phyloP scores from a whole-genome alignment of 1,140 invertebrate species.

The Lepidurus arcticus region DNA sequence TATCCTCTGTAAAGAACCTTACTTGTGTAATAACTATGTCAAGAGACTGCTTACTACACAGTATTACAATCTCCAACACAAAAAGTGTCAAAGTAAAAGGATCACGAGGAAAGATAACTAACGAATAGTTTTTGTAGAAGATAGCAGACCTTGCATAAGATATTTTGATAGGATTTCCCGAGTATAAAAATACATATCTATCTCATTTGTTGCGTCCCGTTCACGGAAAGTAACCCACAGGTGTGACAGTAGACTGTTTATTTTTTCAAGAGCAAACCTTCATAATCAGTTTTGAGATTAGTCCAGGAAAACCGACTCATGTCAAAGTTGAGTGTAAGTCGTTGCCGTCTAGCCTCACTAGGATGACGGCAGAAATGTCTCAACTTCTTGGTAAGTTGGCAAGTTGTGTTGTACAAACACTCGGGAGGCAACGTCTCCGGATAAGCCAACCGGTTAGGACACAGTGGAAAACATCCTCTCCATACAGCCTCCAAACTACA shows the following conservation, averaged over 20 bases:
- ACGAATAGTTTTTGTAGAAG: neutral
- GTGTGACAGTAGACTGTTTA: neutral
- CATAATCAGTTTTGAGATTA: slow-evolving; percentile 4
- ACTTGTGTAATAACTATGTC: neutral
- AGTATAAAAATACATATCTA: too few species aligned
- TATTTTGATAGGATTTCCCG: too few species aligned
- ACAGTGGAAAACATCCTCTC: slow-evolving; percentile 61
- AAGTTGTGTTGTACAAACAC: slow-evolving; percentile 55
- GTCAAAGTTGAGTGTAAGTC: slow-evolving; percentile 2
- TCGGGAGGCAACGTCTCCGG: slow-evolving; percentile 63
- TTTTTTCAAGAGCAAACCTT: neutral
- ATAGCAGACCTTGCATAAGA: neutral
- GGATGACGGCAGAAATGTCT: slow-evolving; percentile 42
- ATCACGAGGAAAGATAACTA: neutral
- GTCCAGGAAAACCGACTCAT: neutral
- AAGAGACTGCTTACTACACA: neutral
- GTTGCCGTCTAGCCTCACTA: slow-evolving; percentile 2
- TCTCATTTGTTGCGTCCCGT: too few species aligned
- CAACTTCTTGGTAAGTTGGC: slow-evolving; percentile 52
- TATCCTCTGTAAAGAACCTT: too few species aligned
- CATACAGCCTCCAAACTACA: slow-evolving; percentile 61
- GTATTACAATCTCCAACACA: neutral
- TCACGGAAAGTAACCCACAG: too few species aligned
- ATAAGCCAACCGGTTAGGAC: slow-evolving; percentile 63
- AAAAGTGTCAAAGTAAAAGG: neutral